Base-by-base conservation (phyloP, 2,113 vertebrate genomes). In the Apeltes quadracus region DNA sequence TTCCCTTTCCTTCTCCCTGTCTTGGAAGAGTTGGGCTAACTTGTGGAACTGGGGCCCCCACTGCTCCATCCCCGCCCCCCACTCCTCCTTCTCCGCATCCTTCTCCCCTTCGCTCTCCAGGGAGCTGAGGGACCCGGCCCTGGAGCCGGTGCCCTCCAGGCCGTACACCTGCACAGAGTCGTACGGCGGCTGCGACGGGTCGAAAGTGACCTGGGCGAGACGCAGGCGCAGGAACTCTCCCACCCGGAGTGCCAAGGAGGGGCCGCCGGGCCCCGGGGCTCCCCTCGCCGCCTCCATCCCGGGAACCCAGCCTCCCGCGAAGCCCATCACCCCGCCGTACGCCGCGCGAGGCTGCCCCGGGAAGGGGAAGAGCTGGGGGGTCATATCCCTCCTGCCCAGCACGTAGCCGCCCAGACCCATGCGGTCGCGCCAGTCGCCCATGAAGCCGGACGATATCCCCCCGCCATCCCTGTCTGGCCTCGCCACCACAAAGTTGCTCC, bases 111-210 rank as follows among this genome's bases (percentile, higher is more conserved):
- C 93, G 0, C 95, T 96, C 71, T 95, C 94, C 10, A 96, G 93
- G 0, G 95, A 96, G 86, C 96, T 97, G 73, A 97, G 95, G 1
- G 95, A 96, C 58, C 95, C 95, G 0, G 95, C 95, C 14, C 94
- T 92, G 25, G 95, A 96, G n/a, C 95, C 95, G 2, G 91, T 93
- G 71, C 96, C 96, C 82, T 96, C 96, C 66, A 95, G 94, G 64
- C 96, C 95, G 8, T 96, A 97, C 70, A 97, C 94, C 89, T 97
- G 96, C 84, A 97, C 95, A 9, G 94, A 97, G 85, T 97, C 96
- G 54, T 96, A 97, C 1, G 96, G 96, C 0, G 96, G 96, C 87
- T 95, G 94, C 0, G 95, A 90, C 18, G 95, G 95, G 91, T 97
- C 96, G 58, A 94, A 93, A 6, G 95, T 95, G 43, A 95, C 95